Percentiles rank a stretch among this genome's conserved stretches.
These are phyloP conservation scores for Willisornis vidua DNA, from an alignment of 2,113 vertebrate species.

Conservation along the genomic window DNA sequence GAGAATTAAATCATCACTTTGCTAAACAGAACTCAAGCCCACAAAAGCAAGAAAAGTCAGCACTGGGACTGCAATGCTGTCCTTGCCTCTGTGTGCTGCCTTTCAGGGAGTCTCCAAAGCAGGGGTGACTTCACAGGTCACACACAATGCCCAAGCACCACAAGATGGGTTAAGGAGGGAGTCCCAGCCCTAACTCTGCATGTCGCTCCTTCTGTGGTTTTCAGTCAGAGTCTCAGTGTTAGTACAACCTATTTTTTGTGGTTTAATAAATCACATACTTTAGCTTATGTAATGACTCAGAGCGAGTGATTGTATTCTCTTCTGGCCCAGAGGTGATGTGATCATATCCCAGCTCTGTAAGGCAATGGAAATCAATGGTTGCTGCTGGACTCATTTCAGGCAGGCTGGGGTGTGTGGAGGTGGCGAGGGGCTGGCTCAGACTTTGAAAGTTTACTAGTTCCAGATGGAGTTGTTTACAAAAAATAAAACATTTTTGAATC, in stretches of 20 bases:
- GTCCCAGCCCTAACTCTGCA: constrained; percentile 27
- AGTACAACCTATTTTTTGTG: constrained; percentile 70
- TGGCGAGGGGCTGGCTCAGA: constrained; percentile 32
- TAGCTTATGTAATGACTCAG: constrained; percentile 76
- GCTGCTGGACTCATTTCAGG: constrained; percentile 62
- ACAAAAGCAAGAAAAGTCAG: constrained; percentile 17
- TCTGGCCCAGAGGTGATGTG: constrained; percentile 64
- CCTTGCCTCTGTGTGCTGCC: neutral
- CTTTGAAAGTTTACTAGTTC: constrained; percentile 60
- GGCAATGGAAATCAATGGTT: constrained; percentile 65
- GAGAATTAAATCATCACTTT: constrained; percentile 46
- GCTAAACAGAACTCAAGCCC: constrained; percentile 14
- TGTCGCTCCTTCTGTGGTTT: constrained; percentile 55
- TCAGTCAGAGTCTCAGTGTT: constrained; percentile 60
- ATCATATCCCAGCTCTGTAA: constrained; percentile 57
- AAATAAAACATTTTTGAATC: constrained; percentile 70
- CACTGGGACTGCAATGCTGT: neutral
- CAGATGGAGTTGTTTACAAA: constrained; percentile 75
- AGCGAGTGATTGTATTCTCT: constrained; percentile 71
- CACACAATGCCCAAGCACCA: neutral
- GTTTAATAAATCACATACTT: constrained; percentile 73
- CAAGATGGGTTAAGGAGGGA: constrained; percentile 43
- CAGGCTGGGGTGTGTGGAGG: constrained; percentile 43
- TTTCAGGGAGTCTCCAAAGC: constrained; percentile 16
- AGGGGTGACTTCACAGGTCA: constrained; percentile 28